Base-by-base conservation (phyloP, 2,888 invertebrate genomes). In the Merodon equestris region DNA sequence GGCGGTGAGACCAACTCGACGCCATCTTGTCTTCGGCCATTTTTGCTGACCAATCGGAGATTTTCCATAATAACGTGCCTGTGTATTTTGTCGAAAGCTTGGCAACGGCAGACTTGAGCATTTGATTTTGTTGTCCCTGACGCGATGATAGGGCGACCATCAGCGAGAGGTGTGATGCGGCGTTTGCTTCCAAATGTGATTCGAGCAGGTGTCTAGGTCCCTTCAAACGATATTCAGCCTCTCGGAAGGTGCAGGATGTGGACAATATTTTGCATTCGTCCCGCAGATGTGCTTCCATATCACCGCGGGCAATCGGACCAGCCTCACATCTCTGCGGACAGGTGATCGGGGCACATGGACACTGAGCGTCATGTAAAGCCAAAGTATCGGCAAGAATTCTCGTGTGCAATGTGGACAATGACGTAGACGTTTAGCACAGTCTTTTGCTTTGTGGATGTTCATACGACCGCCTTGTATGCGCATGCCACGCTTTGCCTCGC, bases 401-500 rank as follows among this genome's bases (percentile, higher is more conserved):
- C 96, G 95, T 83, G 92, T 92, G 88, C 97, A 97, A 86, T 96
- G 96, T 66, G 94, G 91, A 89, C 97, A 97, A 3, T 95, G 94
- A 79, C 96, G 93, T 44, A 96, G 91, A 66, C 97, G 91, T 87
- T 97, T 97, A 85, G 93, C 93, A 89, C 98, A 98, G 86, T 97
- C 97, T 84, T 94, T 94, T 70, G 93, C 92, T 86, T 95, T 93
- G 90, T 97, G 97, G 84, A 95, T 94, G 81, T 93, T 92, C 83
- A 95, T 93, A 84, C 95, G 94, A n/a, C 96, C 91, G 42, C 97
- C 91, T 86, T 96, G 94, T 42, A 97, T 92, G 85, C 96, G 95
- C 81, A 95, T 93, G 0, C 97, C 97, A 87, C 97, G 97, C 88
- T 97, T 97, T 89, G 96, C 96, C 89, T 97, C 97, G 89, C 98